Evolutionary conservation across 2,888 invertebrate species (phyloP).

Genomic region (Ichneumoninae sp.): DNA sequence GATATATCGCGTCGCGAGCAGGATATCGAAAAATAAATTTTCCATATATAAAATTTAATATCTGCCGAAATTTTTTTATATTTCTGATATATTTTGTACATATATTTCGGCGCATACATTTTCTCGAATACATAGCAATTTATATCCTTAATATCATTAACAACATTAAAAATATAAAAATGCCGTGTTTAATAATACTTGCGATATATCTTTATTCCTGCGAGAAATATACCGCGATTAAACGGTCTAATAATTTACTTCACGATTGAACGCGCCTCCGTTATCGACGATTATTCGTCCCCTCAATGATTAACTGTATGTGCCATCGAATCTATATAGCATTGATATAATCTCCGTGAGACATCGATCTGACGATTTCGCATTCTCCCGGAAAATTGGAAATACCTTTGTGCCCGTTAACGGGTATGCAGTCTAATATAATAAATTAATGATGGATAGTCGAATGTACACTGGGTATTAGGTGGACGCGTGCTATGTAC

Average conservation of each 20-base stretch:
- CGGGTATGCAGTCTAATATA: conserved; percentile 11
- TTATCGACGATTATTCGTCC: conserved; percentile 21
- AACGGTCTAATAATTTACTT: neutral
- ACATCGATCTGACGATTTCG: conserved; percentile 36
- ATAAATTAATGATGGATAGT: conserved; percentile 53
- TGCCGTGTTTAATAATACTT: neutral
- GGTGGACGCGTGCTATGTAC: conserved; percentile 45
- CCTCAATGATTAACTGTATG: conserved; percentile 27
- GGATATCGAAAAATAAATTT: neutral
- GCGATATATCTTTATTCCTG: neutral
- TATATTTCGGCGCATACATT: too few species aligned
- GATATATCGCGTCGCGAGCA: neutral
- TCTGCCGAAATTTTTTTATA: too few species aligned
- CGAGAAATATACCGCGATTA: neutral
- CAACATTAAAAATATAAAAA: neutral
- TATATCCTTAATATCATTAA: neutral
- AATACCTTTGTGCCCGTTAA: conserved; percentile 22
- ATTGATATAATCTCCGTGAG: conserved; percentile 58
- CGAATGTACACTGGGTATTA: conserved; percentile 28
- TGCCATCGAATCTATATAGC: too few species aligned
- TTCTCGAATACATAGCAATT: neutral
- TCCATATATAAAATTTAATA: neutral
- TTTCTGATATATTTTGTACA: too few species aligned
- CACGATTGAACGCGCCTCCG: neutral
- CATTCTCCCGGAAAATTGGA: conserved; percentile 33